Evolutionary conservation across 1,140 invertebrate species (phyloP).

Genomic region (Diachasmimorpha longicaudata): DNA sequence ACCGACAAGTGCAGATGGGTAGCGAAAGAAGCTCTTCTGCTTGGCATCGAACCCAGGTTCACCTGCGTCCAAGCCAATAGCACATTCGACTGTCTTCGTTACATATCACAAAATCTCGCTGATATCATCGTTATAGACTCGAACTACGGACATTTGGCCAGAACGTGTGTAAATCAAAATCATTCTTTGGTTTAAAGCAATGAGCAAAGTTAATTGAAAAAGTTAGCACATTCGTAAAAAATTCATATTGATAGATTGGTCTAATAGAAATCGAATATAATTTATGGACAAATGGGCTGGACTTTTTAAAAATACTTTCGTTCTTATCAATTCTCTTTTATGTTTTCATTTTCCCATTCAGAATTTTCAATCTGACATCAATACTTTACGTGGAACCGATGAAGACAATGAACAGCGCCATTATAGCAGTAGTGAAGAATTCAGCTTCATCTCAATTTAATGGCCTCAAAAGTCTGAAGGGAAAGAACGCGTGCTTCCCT

Average conservation of each 20-base stretch:
- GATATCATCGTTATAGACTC: slow-evolving; percentile 74
- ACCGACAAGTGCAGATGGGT: slow-evolving; percentile 69
- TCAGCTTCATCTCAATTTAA: slow-evolving; percentile 53
- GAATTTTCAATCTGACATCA: slow-evolving; percentile 64
- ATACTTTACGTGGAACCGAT: slow-evolving; percentile 66
- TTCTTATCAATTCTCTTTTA: background rate
- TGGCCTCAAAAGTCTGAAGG: slow-evolving; percentile 65
- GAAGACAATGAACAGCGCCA: slow-evolving; percentile 52
- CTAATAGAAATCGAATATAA: slow-evolving; percentile 4
- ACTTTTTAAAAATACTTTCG: background rate
- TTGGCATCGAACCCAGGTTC: slow-evolving; percentile 68
- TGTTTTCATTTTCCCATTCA: slow-evolving; percentile 44
- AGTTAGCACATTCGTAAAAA: background rate
- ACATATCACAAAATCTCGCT: slow-evolving; percentile 66
- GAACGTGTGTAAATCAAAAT: slow-evolving; percentile 62
- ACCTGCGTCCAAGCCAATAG: slow-evolving; percentile 57
- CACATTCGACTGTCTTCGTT: slow-evolving; percentile 68
- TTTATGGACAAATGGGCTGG: no score
- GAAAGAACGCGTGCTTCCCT: slow-evolving; percentile 70
- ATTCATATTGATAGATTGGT: background rate
- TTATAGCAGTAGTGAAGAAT: slow-evolving; percentile 68
- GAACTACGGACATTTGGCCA: slow-evolving; percentile 74
- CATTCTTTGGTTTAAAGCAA: background rate
- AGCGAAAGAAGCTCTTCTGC: slow-evolving; percentile 59
- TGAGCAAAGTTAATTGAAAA: background rate